Conservation (phyloP, 1,140 invertebrate species). For the Coptotermes formosanus region DNA sequence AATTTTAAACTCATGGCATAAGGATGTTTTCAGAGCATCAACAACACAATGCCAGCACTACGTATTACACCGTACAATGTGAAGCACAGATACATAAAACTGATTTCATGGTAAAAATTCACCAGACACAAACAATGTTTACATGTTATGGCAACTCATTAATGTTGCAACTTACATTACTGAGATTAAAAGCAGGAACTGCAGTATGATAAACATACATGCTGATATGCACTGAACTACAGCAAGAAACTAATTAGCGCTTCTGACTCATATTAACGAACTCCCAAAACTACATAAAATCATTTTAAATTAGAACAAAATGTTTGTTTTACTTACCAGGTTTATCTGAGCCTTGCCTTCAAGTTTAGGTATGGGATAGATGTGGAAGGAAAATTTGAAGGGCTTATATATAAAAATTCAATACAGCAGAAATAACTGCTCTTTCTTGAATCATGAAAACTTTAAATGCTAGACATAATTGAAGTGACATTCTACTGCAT, state of each 20-base stretch:
- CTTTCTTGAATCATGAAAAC: too few species aligned
- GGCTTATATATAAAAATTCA: background rate
- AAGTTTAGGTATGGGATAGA: background rate
- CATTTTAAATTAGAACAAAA: constrained; percentile 21
- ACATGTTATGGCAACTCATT: background rate
- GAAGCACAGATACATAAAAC: background rate
- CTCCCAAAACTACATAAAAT: constrained; percentile 35
- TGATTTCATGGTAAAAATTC: background rate
- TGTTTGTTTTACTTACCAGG: constrained; percentile 32
- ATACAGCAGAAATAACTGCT: too few species aligned
- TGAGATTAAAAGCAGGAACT: background rate
- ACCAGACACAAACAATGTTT: background rate
- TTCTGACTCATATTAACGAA: background rate
- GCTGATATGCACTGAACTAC: background rate
- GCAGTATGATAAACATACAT: background rate
- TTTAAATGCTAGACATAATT: too few species aligned
- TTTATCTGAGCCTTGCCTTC: constrained; percentile 32
- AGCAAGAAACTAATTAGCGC: background rate
- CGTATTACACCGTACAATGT: background rate
- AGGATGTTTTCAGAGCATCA: background rate
- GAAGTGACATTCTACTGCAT: too few species aligned
- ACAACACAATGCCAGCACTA: constrained; percentile 7
- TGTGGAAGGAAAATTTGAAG: background rate
- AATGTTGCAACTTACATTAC: background rate
- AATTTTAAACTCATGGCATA: background rate